A percentile compares a stretch with the other conserved stretches of the same genome.
phyloP scores from a whole-genome alignment of 2,888 invertebrate genomes.

The Pheosia tremula region DNA sequence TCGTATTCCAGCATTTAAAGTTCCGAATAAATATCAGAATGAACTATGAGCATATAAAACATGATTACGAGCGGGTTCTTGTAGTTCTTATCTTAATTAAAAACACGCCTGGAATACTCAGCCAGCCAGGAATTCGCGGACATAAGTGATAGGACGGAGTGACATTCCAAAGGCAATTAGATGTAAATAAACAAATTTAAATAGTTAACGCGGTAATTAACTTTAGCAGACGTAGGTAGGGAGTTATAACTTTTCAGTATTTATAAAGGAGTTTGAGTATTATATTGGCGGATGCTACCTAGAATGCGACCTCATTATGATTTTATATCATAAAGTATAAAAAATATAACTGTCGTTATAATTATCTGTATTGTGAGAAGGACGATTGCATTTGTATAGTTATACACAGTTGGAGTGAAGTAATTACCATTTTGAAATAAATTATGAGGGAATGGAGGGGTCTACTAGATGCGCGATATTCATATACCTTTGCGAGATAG shows the following conservation, averaged over 20 bases:
- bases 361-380: conserved; percentile 27
- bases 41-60: conserved; percentile 12
- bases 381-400: conserved; percentile 52
- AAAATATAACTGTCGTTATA: too few relatives aligned
- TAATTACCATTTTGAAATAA: conserved; percentile 21
- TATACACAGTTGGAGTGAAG: conserved; percentile 32
- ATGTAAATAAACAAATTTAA: conserved; percentile 36
- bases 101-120: conserved; percentile 16
- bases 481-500: too few relatives aligned
- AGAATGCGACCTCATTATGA: too few relatives aligned
- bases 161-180: conserved; percentile 24
- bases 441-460: not conserved
- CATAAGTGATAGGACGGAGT: conserved; percentile 22
- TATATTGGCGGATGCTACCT: conserved; percentile 40
- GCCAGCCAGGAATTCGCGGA: conserved; percentile 12
- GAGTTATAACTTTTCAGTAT: conserved; percentile 12
- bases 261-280: conserved; percentile 44
- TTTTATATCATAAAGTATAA: too few relatives aligned
- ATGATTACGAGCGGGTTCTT: conserved; percentile 19
- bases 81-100: conserved; percentile 31
- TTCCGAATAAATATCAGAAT: not conserved
- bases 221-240: conserved; percentile 19
- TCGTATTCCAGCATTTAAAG: not conserved
- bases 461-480: not conserved
- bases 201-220: conserved; percentile 32